Percentiles rank a stretch among this genome's conserved stretches.
Evolutionary conservation across 2,113 vertebrate genomes (phyloP).

Genomic region (crab-eating macaque (Macaca fascicularis)): DNA sequence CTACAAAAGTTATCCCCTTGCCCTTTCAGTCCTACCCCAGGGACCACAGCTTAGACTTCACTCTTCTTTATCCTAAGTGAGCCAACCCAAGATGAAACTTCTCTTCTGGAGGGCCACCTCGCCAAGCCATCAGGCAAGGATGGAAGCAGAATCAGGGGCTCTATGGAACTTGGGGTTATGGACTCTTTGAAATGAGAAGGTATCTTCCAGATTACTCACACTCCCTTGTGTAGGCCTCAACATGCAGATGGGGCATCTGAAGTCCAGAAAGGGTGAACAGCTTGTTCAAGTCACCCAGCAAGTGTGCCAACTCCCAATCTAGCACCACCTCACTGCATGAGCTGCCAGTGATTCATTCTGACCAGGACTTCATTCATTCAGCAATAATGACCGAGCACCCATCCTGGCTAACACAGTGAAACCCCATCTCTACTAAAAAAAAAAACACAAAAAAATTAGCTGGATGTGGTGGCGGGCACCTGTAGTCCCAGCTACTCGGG

Average conservation of each 20-base stretch:
- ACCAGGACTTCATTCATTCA: not conserved
- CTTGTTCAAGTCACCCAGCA: not conserved
- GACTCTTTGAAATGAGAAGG: not conserved
- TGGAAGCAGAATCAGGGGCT: accelerated
- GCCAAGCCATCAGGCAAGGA: not conserved
- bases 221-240: not conserved
- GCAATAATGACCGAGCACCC: not conserved
- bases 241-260: no score
- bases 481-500: no score
- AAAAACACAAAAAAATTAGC: no score
- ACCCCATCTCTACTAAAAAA: no score
- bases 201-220: not conserved
- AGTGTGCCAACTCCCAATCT: not conserved
- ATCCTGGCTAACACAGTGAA: no score
- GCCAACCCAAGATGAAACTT: not conserved
- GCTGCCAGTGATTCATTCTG: not conserved
- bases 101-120: not conserved
- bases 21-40: not conserved
- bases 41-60: not conserved
- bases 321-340: not conserved
- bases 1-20: not conserved
- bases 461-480: no score
- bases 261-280: not conserved
- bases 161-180: not conserved
- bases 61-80: not conserved